Base-by-base conservation (phyloP, 2,888 invertebrate species). In the Macrophya annulata region DNA sequence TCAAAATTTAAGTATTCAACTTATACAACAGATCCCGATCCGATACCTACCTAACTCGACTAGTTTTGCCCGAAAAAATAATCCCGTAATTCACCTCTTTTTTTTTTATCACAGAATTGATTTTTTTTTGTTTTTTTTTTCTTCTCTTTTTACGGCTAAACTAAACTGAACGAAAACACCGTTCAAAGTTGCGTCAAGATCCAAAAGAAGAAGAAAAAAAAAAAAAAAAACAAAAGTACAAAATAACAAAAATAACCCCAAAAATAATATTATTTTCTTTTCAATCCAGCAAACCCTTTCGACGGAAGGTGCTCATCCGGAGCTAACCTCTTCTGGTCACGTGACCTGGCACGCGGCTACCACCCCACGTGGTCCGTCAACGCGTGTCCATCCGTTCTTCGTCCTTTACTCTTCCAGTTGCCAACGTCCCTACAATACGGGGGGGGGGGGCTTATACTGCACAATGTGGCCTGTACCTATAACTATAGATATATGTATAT, bases 231-330 rank as follows among this genome's bases (percentile, higher is more conserved):
- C 1, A 65, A 21, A 43, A 43, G 12, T 31, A 48, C n/a, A 17
- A 37, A 55, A 12, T 8, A 88, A 12, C 1, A 88, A 89, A 89
- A 88, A 87, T 1, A 31, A 31, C 1, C 31, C 31, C 31, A 90
- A 90, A 88, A 90, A 91, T 89, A 91, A 92, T 90, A 91, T 90
- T 90, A 87, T 90, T 51, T 55, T 31, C 88, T 88, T 88, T 90
- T 88, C 51, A 84, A 72, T 45, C 37, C 68, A 76, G 51, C 84
- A 85, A 90, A 91, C 89, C 90, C 91, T 90, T 92, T 89, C 84
- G 86, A 86, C 86, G 48, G 87, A 87, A 89, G 89, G 88, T 88
- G 87, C 87, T 88, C 88, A 86, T 87, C 84, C 85, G 85, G 85
- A 86, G 86, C 83, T 85, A 85, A 85, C 85, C 88, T 82, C 87